Evolutionary conservation across 2,888 invertebrate genomes (phyloP), one percentile per base, ranked within the genome.

Genomic region (Agrilus biguttatus): DNA sequence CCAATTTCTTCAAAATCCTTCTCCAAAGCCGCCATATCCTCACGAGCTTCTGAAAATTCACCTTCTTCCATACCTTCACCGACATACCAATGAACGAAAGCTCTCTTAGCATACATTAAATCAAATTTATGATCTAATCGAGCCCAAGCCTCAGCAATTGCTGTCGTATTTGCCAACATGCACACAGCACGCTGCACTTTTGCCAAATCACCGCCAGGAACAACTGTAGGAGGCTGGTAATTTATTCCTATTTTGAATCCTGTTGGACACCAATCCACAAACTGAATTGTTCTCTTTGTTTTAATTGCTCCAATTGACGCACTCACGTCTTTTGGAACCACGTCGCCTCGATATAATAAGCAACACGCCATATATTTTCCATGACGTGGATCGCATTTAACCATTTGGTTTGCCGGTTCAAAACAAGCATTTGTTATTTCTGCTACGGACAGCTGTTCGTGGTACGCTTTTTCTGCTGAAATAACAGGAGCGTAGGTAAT

Each of bases 31-130:
- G 75, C 79, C 47, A 84, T 69, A 65, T 84, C 83, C 57, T 84
- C 83, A 21, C 83, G 71, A 32, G 83, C 83, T 60, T 85, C 83
- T 6, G 79, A 74, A 64, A 85, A 84, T 61, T 84, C 84, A 1
- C 83, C 83, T 61, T 81, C 81, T 56, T 81, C 81, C 82, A 83
- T 83, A 47, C 83, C 83, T 60, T 83, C 83, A 36, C 81, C 83
- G 36, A 79, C 81, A 64, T 81, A 88, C 88, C 83, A 80, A 58
- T 80, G 78, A 36, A 80, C 78, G 55, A 80, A 80, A 39, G 78
- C 78, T 39, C 78, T 61, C 61, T 79, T 79, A 48, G 77, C 74
- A 59, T 78, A 79, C 75, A 80, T 78, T 50, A 80, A 63, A 55
- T 80, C 79, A 55, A 80, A 77, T 59, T 80, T 80, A 60, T 76